Evolutionary conservation across 2,113 vertebrate species (phyloP), one percentile per base, ranked within the genome.

Genomic region (Gymnocephalus cernua): DNA sequence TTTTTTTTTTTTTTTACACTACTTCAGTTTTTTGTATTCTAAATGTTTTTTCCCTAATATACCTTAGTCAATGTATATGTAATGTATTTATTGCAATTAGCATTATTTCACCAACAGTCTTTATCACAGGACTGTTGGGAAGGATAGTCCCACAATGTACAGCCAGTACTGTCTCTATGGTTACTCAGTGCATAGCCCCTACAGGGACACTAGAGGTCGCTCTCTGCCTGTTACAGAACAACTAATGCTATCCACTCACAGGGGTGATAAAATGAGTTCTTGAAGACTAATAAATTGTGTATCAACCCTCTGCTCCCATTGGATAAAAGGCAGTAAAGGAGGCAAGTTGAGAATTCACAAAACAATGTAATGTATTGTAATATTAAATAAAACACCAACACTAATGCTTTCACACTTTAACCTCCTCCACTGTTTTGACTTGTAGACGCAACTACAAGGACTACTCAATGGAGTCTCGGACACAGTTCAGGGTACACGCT

Each of bases 401-500:
- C 45, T 44, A 41, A 53, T 54, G 3, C 53, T 4, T 12, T 54
- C 23, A 23, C 29, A 1, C 6, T 18, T 2, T 2, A 62, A 85
- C 25, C 3, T 2, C 45, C 3, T 16, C 45, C 58, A 0, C 18
- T 57, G 44, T 47, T 80, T 68, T 57, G 9, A 19, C 29, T 73
- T 45, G 13, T 61, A 96, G 96, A 71, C 93, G 94, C 53, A 95
- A 93, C 91, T 97, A 96, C 93, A 97, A 96, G 86, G 95, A 96
- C 14, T 96, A 96, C 86, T 96, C 96, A 0, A 96, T 96, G 96
- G 96, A 97, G 77, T 96, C 96, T 2, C 94, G 96, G 2, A 96
- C 96, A 0, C 94, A 95, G 74, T 97, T 96, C 92, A 92, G 96
- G 76, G 87, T 96, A 13, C 96, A 97, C 18, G 95, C 96, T 0